Base-by-base conservation (phyloP, 2,113 vertebrate genomes). In the Pachycephala philippinensis region DNA sequence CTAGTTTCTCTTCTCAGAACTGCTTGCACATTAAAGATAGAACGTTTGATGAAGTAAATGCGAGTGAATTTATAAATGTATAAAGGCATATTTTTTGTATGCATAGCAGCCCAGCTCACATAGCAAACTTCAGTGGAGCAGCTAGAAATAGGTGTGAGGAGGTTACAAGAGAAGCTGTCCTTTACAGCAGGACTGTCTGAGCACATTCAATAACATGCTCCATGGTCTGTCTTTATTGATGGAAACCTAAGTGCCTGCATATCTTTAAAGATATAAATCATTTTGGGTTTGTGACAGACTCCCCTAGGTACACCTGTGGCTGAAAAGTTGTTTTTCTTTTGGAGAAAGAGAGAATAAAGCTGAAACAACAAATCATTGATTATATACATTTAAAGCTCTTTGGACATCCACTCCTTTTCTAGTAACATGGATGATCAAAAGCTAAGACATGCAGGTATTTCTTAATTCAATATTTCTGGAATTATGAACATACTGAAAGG, bases 51-150 rank as follows among this genome's bases (percentile, higher is more conserved):
- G 60, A 72, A 77, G 15, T 47, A 65, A 77, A 70, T 42, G 13
- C 8, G 53, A 20, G 7, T 42, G 4, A 68, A 90, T 53, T 69
- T 77, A 21, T 49, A 37, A 42, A 65, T 21, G 60, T 39, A 26
- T 26, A 52, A 59, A 64, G 20, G 6, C 4, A 37, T 13, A 14
- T 37, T 64, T 42, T 80, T 68, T 59, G 7, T 27, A 37, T 27
- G 3, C 8, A 12, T 8, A 77, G 27, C 23, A 81, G 59, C 13
- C 10, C 0, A 0, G 22, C 31, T 9, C 10, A 47, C 42, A 57
- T 7, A 71, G 22, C 9, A 64, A 70, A 63, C 20, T 28, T 65
- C n/a, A 24, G 8, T 12, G 39, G 17, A 15, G 2, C 15, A 76
- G 11, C 20, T 52, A 42, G 40, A 81, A 87, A 54, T 3, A 54